These are phyloP conservation scores for Formica exsecta DNA, from an alignment of 1,140 invertebrate species.

Conservation along the genomic window DNA sequence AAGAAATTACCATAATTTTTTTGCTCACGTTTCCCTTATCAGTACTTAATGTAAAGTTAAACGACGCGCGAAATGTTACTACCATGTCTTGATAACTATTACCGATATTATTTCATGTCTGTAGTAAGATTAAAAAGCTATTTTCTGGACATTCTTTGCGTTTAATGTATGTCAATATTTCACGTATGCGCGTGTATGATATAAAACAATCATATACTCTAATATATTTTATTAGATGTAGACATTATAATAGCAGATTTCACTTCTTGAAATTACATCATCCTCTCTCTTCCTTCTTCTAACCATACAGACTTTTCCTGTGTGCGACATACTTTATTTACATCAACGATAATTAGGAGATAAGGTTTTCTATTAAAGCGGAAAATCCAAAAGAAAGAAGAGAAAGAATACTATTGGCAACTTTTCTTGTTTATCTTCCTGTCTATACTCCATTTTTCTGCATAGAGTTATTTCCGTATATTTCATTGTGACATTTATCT, in stretches of 20 bases:
- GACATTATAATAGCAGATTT: not conserved
- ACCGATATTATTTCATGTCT: not conserved
- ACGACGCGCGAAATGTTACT: not conserved
- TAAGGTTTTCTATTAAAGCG: no score
- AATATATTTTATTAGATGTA: not conserved
- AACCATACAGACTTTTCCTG: no score
- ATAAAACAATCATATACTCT: not conserved
- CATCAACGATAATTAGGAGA: no score
- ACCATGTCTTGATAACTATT: not conserved
- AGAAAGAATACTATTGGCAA: not conserved
- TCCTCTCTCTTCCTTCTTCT: no score
- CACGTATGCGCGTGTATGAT: no score
- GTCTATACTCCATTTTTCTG: no score
- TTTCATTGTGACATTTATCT: no score
- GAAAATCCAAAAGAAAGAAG: not conserved
- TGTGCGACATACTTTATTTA: no score
- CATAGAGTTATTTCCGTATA: no score
- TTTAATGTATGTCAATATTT: conserved; percentile 5
- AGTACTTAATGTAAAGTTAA: conserved; percentile 24
- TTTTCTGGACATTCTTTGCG: not conserved
- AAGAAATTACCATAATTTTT: conserved; percentile 48
- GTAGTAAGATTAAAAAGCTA: conserved; percentile 8
- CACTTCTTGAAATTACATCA: no score
- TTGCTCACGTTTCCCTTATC: conserved; percentile 14
- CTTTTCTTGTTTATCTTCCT: not conserved